Base-by-base conservation (phyloP, 2,113 vertebrate genomes). In the Pseudorectes ferrugineus region DNA sequence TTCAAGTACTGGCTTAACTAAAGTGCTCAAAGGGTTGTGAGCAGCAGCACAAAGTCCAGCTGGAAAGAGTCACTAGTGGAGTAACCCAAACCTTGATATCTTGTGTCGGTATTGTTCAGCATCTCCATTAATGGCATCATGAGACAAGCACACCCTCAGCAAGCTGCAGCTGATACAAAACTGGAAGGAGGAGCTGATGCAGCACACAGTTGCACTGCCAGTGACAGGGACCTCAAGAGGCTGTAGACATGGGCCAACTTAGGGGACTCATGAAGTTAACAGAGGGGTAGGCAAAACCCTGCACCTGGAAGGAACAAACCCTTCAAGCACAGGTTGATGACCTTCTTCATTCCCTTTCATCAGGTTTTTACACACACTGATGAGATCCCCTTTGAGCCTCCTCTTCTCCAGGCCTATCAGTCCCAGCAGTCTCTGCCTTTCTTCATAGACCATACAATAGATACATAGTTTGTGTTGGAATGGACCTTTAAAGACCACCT, bases 241-340 rank as follows among this genome's bases (percentile, higher is more conserved):
- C 36, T 38, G 48, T 3, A 62, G n/a, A 68, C 57, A 82, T 6
- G 13, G 12, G 14, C 10, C 33, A 68, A 5, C 26, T 1, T 15
- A 8, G 31, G 7, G 38, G 5, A 25, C 9, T 68, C 21, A 2
- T 2, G 2, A 36, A 57, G 15, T 48, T 20, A 71, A 35, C 6
- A 29, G 6, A 14, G 43, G 29, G 17, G 28, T 13, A 14, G 22
- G 26, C 3, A 62, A 81, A 52, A 51, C 38, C 11, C 36, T 51
- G 52, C 14, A 36, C 17, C 43, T 18, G 8, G 12, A 68, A 62
- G 23, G 31, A 81, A 36, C 5, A 72, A 72, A 26, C 10, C n/a
- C 0, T 0, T 22, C 31, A 28, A 25, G n/a, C 40, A 71, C 11
- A 66, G 46, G 25, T 5, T 54, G 40, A 54, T 5, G 20, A 61